phyloP scores from a whole-genome alignment of 2,113 vertebrate genomes.

The Percina caprodes region DNA sequence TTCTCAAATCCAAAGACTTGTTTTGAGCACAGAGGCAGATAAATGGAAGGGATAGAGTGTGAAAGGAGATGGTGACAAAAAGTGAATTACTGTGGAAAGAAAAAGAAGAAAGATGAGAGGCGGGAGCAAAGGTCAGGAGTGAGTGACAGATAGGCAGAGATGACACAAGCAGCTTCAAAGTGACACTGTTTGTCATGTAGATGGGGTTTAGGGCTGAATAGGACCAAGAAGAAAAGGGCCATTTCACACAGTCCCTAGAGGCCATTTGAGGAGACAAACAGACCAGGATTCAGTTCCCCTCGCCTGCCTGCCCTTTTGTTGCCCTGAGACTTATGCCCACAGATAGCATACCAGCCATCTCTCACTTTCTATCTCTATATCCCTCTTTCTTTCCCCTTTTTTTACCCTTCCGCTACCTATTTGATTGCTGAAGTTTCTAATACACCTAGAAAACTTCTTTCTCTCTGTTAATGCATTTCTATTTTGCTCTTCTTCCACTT shows the following conservation, averaged over 20 bases:
- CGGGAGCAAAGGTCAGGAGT: constrained; percentile 76
- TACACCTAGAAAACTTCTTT: constrained; percentile 7
- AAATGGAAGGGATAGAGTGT: constrained; percentile 55
- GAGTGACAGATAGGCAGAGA: constrained; percentile 75
- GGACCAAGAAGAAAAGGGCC: constrained; percentile 73
- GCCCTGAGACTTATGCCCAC: constrained; percentile 63
- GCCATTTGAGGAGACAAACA: constrained; percentile 76
- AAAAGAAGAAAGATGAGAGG: constrained; percentile 70
- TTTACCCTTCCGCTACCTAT: constrained; percentile 11
- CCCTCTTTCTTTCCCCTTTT: constrained; percentile 23
- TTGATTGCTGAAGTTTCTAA: constrained; percentile 20
- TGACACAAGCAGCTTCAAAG: constrained; percentile 81
- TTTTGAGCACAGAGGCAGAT: constrained; percentile 51
- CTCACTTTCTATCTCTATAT: constrained; percentile 43
- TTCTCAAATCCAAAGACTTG: constrained; percentile 37
- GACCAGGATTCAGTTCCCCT: constrained; percentile 68
- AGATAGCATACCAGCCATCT: constrained; percentile 52
- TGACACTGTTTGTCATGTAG: constrained; percentile 84
- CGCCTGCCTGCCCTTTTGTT: constrained; percentile 74
- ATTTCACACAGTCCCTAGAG: constrained; percentile 79
- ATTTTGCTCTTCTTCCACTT: constrained; percentile 11
- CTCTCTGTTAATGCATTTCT: not conserved
- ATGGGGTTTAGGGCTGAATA: constrained; percentile 78
- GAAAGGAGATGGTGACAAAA: constrained; percentile 57
- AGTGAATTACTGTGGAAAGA: constrained; percentile 61